These are phyloP conservation scores for Thamnaconus septentrionalis DNA, from an alignment of 2,113 vertebrate genomes.

Conservation along the genomic window DNA sequence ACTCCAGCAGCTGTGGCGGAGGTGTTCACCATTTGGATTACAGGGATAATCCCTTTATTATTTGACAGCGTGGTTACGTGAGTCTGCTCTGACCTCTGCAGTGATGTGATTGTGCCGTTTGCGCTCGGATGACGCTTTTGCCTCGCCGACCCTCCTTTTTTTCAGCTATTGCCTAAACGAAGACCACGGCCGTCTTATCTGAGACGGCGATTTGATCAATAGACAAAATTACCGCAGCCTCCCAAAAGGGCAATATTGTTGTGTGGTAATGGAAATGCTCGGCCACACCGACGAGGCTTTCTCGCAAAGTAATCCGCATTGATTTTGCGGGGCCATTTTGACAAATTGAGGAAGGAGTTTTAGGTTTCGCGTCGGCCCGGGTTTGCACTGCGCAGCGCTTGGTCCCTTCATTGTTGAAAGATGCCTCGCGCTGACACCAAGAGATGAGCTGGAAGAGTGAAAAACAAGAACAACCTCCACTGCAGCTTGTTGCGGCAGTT, in stretches of 20 bases:
- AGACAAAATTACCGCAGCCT: slow-evolving; percentile 65
- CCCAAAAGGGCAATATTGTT: slow-evolving; percentile 69
- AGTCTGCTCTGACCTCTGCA: slow-evolving; percentile 49
- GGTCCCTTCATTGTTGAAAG: too few relatives aligned
- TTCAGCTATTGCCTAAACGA: slow-evolving; percentile 54
- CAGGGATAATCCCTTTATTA: slow-evolving; percentile 69
- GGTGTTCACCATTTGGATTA: slow-evolving; percentile 65
- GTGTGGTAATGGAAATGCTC: slow-evolving; percentile 70
- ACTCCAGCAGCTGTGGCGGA: slow-evolving; percentile 37
- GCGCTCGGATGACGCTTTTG: slow-evolving; percentile 29
- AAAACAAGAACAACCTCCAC: too few relatives aligned
- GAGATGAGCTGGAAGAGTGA: too few relatives aligned
- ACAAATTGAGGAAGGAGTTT: slow-evolving; percentile 73
- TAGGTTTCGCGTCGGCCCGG: slow-evolving; percentile 45
- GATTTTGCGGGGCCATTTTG: slow-evolving; percentile 75
- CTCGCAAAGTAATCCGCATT: slow-evolving; percentile 75
- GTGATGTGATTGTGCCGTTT: slow-evolving; percentile 23
- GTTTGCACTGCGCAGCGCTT: slow-evolving; percentile 9
- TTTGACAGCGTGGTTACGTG: slow-evolving; percentile 53
- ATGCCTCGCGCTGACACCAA: too few relatives aligned
- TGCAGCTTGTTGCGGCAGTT: background rate
- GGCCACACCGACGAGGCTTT: slow-evolving; percentile 63
- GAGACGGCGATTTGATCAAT: slow-evolving; percentile 67
- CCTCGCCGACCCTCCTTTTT: slow-evolving; percentile 9
- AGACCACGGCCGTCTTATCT: slow-evolving; percentile 50